Evolutionary conservation across 2,797 vertebrate genomes (phyloP).

Genomic region (Paedocypris micromegethes): DNA sequence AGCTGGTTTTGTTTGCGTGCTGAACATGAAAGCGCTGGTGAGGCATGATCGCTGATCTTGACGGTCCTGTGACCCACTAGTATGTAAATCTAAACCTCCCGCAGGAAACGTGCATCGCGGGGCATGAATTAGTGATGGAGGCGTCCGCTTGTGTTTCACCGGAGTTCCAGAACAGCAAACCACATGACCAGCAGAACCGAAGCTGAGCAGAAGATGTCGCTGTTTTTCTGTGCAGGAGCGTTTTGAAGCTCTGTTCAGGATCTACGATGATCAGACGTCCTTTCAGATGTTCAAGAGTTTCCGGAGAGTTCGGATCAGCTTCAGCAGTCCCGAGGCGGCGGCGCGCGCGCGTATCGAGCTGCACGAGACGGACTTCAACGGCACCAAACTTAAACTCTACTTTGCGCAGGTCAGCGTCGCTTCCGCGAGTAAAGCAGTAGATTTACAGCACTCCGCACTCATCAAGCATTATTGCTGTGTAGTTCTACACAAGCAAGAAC

Average conservation of each 20-base stretch:
- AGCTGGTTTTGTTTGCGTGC: background rate
- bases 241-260: constrained; percentile 87
- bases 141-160: constrained; percentile 55
- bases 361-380: constrained; percentile 87
- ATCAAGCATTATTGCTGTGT: too few relatives aligned
- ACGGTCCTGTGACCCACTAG: background rate
- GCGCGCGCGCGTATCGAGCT: constrained; percentile 91
- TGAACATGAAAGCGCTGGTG: background rate
- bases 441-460: too few relatives aligned
- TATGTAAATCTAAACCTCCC: constrained; percentile 47
- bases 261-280: constrained; percentile 84
- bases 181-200: background rate
- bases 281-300: constrained; percentile 98
- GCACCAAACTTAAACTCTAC: constrained; percentile 91
- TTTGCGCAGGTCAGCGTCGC: constrained; percentile 84
- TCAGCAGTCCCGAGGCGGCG: constrained; percentile 88
- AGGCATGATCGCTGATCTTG: constrained; percentile 1
- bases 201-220: background rate
- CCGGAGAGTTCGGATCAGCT: constrained; percentile 92
- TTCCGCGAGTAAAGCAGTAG: background rate
- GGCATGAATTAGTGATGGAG: constrained; percentile 65
- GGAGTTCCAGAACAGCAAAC: constrained; percentile 8
- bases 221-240: constrained; percentile 71
- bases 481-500: too few relatives aligned
- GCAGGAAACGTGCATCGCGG: constrained; percentile 58